Conservation (phyloP, 2,797 vertebrate species). For the Spondyliosoma cantharus region DNA sequence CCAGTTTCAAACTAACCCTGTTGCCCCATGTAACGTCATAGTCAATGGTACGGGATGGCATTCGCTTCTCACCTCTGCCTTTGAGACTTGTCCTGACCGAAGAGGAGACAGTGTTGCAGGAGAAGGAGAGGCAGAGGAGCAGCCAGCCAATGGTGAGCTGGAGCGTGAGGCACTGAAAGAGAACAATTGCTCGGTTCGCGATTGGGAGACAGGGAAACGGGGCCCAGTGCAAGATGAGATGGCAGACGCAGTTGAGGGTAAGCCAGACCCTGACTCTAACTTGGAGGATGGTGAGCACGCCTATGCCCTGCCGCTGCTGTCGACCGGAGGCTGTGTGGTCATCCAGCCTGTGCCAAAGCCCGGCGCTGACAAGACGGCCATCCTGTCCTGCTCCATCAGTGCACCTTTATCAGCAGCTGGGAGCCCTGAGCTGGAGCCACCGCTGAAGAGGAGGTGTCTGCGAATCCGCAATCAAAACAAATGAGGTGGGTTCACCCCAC, state of each 20-base stretch:
- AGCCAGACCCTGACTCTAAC: conserved; percentile 89
- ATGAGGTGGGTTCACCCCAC: conserved; percentile 81
- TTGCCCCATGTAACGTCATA: conserved; percentile 94
- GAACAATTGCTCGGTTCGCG: conserved; percentile 91
- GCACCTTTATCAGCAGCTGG: conserved; percentile 90
- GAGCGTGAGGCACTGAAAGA: conserved; percentile 97
- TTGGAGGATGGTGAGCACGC: conserved; percentile 93
- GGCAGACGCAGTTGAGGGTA: conserved; percentile 88
- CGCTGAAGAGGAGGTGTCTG: conserved; percentile 99
- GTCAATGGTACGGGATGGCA: conserved; percentile 91
- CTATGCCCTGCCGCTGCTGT: conserved; percentile 94
- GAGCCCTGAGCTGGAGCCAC: conserved; percentile 95
- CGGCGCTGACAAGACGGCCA: conserved; percentile 91
- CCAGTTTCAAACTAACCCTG: conserved; percentile 83
- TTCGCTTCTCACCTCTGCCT: conserved; percentile 75
- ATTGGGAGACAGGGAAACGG: conserved; percentile 90
- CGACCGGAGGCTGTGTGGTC: conserved; percentile 92
- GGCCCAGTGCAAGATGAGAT: conserved; percentile 86
- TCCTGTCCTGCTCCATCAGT: conserved; percentile 93
- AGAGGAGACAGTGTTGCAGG: conserved; percentile 66
- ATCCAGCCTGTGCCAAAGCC: conserved; percentile 99
- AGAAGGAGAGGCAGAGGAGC: conserved; percentile 71
- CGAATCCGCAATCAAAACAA: conserved; percentile 99
- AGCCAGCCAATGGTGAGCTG: conserved; percentile 88
- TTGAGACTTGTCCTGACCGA: conserved; percentile 76